Evolutionary conservation across 2,888 invertebrate genomes (phyloP), one percentile per base, ranked within the genome.

Genomic region (Hyles lineata): DNA sequence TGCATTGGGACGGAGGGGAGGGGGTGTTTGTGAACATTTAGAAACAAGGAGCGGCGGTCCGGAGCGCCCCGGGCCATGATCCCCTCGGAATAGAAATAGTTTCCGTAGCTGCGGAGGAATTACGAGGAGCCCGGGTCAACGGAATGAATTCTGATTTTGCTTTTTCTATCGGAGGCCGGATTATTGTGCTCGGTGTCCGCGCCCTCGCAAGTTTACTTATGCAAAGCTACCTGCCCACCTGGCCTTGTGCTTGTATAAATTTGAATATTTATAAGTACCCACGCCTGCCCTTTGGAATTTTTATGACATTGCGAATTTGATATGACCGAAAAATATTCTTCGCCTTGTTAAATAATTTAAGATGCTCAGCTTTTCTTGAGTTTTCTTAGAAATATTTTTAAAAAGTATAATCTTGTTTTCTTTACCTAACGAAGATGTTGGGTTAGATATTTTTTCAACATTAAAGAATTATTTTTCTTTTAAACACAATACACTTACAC

Each of bases 71-170:
- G 83, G 88, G 90, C 88, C 87, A 82, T 82, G 77, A 87, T 86
- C 91, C 92, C 90, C 84, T 86, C 85, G 80, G 90, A 90, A 92
- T 91, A 86, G 91, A 89, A 93, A 93, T 93, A 93, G 93, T 91
- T 92, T 92, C 89, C 87, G 89, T 86, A 67, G 83, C 83, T 82
- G 79, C 79, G 82, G 77, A 84, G 85, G 87, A 91, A 91, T 92
- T 92, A 91, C 90, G 87, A 83, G 85, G 82, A 76, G 77, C 81
- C 76, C 79, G 89, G 91, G 92, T 91, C 91, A 91, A 84, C 85
- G 87, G 88, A 91, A 92, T 92, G 92, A 93, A 93, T 93, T 93
- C 91, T 90, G 91, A 92, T 92, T 92, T 88, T 86, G 90, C 85
- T 90, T 90, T 92, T 91, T 90, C 90, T 88, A 90, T 91, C 80